These are phyloP conservation scores for Pomatorhinus ruficollis DNA, from an alignment of 2,113 vertebrate species.

Conservation along the genomic window DNA sequence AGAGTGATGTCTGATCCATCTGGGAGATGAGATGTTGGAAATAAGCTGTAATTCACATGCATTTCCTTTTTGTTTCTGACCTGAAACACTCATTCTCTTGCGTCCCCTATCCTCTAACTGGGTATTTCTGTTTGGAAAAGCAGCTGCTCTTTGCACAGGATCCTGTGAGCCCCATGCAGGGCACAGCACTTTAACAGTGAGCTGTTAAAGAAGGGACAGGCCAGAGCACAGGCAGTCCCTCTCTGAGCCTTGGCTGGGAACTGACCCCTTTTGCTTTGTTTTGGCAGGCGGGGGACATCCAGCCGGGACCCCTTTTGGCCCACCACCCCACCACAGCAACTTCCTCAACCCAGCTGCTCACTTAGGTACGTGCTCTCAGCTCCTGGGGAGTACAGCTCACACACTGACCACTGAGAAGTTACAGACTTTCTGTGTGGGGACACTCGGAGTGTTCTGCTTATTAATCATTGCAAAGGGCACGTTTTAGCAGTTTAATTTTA, in stretches of 20 bases:
- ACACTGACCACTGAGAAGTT: rapidly evolving
- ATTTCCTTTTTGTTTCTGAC: neutral
- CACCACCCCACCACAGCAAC: conserved; percentile 91
- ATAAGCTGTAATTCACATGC: neutral
- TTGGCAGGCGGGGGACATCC: conserved; percentile 88
- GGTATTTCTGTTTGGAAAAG: neutral
- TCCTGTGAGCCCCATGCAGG: neutral
- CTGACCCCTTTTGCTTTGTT: conserved; percentile 25
- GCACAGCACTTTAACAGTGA: neutral
- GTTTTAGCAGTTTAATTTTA: neutral
- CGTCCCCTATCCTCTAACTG: neutral
- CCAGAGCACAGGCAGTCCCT: neutral
- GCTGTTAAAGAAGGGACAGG: neutral
- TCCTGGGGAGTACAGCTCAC: rapidly evolving
- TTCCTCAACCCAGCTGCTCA: conserved; percentile 91
- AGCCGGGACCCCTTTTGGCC: conserved; percentile 86
- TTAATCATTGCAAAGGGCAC: neutral
- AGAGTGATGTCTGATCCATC: neutral
- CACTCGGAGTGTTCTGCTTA: neutral
- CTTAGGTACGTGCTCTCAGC: conserved; percentile 79
- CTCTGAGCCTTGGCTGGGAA: neutral
- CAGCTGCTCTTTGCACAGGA: neutral
- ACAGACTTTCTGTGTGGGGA: neutral
- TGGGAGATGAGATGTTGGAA: neutral
- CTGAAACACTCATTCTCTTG: neutral